Evolutionary conservation across 2,888 invertebrate genomes (phyloP), one percentile per base, ranked within the genome.

Genomic region (Mesopsocus fuscifrons): DNA sequence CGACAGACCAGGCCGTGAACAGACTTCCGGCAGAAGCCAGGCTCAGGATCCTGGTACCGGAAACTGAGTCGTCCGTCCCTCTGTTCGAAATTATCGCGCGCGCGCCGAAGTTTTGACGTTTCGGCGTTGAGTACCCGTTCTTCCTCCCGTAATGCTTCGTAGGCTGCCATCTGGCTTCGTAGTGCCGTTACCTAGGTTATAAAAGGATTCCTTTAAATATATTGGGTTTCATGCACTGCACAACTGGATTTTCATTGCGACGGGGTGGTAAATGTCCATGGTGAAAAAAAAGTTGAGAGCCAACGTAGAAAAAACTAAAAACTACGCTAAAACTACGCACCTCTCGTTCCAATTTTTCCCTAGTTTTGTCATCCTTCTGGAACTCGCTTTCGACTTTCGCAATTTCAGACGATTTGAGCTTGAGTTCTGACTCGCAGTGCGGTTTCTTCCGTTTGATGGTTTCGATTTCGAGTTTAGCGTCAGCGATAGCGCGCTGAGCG

Each of bases 1-100:
- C 79, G 74, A 50, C 84, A 84, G 1, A 89, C 75, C 20, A 83
- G 70, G 13, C 94, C 94, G 49, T 69, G 67, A 1, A 88, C 80
- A 47, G 68, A 67, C 0, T 59, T 55, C 2, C 65, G 61, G 54
- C 81, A 71, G 55, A 85, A 89, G 60, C 74, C 71, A 0, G 69
- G 69, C 48, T 76, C 73, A 1, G 92, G 92, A 59, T 84, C 78
- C 20, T 65, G 59, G 62, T 89, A 94, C 6, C 71, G 66, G 58
- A 92, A 82, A 52, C 69, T 58, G 44, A 71, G 64, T 41, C 68
- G 63, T 43, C 71, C 69, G 57, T 69, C 61, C 2, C 65, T 60
- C 3, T 67, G 66, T 45, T 74, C 68, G 47, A 79, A 66, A 9
- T 60, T 58, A 45, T 77, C 76, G 2, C 72, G 56, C 51, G 63